Base-by-base conservation (phyloP, 2,113 vertebrate genomes). In the Amblyopsis rosae region DNA sequence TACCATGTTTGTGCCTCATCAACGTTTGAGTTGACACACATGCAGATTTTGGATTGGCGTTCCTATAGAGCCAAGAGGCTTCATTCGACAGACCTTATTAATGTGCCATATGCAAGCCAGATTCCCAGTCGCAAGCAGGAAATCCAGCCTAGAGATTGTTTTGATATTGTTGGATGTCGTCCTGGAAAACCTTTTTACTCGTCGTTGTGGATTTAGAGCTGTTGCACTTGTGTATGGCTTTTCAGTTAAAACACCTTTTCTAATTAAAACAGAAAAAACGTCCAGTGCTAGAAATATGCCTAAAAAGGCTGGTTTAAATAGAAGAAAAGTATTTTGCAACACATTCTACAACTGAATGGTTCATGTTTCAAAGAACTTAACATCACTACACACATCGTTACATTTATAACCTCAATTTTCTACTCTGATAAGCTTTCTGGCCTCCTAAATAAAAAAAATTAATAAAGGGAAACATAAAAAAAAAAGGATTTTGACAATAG, bases 151-250 rank as follows among this genome's bases (percentile, higher is more conserved):
- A 78, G 55, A 84, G 74, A 84, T 88, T 89, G 83, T 89, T 89
- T 87, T 88, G 88, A 88, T 88, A 85, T 88, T 89, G 84, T 91
- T 91, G 89, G 89, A 89, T 70, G 57, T 57, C 76, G 62, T 90
- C 87, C 80, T 88, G 88, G 88, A 88, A 89, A 91, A 88, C 77
- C 82, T 77, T 80, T 82, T 79, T 82, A 69, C 62, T 81, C 63
- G 63, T 69, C 70, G 86, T 65, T 86, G 77, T 83, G 71, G 70
- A 83, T 82, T 84, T 77, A 84, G 81, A 76, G 54, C 15, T 57
- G 50, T 50, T 75, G 75, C 77, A 71, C 45, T 17, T 11, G 10
- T 5, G 17, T 17, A 12, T 19, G 12, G 61, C n/a, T 72, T 46
- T 53, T 60, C 9, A 1, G 69, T 48, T 72, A 59, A 80, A 87